phyloP scores from a whole-genome alignment of 2,888 invertebrate species.

The Athalia circularis region DNA sequence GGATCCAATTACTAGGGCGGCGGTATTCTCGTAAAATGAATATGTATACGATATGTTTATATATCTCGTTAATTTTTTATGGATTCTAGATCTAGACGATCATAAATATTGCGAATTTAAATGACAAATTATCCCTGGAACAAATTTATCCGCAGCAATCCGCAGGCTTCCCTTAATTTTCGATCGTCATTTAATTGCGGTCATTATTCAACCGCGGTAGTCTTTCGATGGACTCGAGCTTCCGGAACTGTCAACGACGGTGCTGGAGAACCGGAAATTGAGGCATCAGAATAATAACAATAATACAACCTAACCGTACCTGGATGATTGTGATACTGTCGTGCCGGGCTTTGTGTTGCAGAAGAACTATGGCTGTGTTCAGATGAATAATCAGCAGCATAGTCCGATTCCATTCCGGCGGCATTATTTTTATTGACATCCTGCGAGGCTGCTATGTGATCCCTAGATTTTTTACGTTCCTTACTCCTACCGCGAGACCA shows the following conservation, averaged over 20 bases:
- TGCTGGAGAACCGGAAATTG: neutral
- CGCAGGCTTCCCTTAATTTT: too few relatives aligned
- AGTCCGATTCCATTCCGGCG: conserved; percentile 76
- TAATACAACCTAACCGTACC: conserved; percentile 64
- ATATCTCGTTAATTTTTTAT: too few relatives aligned
- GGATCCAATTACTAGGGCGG: too few relatives aligned
- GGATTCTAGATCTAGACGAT: too few relatives aligned
- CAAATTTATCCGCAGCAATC: too few relatives aligned
- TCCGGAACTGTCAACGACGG: neutral
- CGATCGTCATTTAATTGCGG: too few relatives aligned
- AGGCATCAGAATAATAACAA: neutral
- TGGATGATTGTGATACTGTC: conserved; percentile 80
- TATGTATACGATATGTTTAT: too few relatives aligned
- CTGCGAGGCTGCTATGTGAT: conserved; percentile 75
- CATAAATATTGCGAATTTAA: too few relatives aligned
- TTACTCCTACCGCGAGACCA: conserved; percentile 86
- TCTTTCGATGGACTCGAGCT: too few relatives aligned
- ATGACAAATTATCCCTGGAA: too few relatives aligned
- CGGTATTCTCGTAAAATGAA: too few relatives aligned
- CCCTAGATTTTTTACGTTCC: conserved; percentile 81
- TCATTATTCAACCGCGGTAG: too few relatives aligned
- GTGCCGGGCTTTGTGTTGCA: conserved; percentile 85
- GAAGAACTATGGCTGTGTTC: conserved; percentile 81
- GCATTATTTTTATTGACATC: conserved; percentile 76
- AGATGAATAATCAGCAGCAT: conserved; percentile 89